Evolutionary conservation across 2,888 invertebrate genomes (phyloP), one percentile per base, ranked within the genome.

Genomic region (Heliothis peltigera): DNA sequence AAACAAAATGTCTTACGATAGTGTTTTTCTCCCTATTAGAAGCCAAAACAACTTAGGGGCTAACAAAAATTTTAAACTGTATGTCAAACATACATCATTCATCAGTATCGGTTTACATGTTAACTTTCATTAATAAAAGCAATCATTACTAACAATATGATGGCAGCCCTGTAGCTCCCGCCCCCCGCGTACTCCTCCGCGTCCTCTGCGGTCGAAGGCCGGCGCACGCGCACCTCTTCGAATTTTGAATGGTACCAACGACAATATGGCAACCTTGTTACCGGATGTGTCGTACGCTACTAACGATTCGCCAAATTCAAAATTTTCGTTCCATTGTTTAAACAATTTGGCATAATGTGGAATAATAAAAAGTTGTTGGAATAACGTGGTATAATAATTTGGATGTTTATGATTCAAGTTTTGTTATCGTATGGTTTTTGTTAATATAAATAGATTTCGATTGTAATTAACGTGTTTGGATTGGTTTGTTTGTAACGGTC

Each of bases 131-230:
- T 19, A 18, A 1, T 44, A 18, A 22, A 15, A 21, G 21, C 5
- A 19, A 4, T 43, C 48, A 22, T 17, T 15, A 17, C 17, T 22
- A 32, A 0, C 32, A 15, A n/a, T 46, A 6, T 15, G 39, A 63
- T 62, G 84, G 60, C 81, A 84, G 68, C 83, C 82, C 85, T 84
- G 76, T 51, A 61, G 59, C 64, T 66, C 66, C 80, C 75, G 75
- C 72, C 75, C 75, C 70, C 55, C 62, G 75, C 76, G 64, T 77
- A 64, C 82, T 74, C 65, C 77, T 67, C 69, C 72, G 55, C 80
- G 85, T 84, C 87, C 86, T 88, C 88, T 77, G 75, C 82, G 73
- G 76, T 73, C 84, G 89, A 91, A 91, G 93, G 91, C 88, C 88
- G 87, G 76, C 88, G 88, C 85, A 79, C 87, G 87, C 86, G 87